Conservation (phyloP, 2,113 vertebrate genomes). For the Actenoides hombroni region DNA sequence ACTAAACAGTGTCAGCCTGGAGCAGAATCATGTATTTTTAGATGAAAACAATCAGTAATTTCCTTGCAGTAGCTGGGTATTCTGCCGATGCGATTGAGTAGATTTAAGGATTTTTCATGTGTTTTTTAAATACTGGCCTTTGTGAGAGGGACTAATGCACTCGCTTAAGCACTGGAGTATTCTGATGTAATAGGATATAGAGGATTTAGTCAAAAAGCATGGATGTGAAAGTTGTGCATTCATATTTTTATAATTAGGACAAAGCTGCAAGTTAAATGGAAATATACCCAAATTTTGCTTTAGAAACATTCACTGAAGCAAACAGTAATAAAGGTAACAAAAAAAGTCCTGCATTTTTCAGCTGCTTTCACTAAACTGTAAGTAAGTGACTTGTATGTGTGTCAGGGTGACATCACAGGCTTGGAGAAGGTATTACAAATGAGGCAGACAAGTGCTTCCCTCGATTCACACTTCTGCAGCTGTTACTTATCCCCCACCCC, state of each 20-base stretch:
- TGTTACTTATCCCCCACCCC: not conserved
- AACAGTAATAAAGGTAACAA: not conserved
- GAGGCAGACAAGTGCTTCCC: not conserved
- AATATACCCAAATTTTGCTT: not conserved
- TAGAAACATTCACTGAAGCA: not conserved
- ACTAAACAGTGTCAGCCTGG: not conserved
- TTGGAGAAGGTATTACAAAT: not conserved
- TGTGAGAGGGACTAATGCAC: not conserved
- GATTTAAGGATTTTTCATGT: not conserved
- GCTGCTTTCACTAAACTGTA: not conserved
- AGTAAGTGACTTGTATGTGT: not conserved
- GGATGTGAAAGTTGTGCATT: not conserved
- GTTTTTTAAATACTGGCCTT: not conserved
- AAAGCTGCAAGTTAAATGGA: not conserved
- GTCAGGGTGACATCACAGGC: not conserved
- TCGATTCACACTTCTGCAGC: fast-evolving
- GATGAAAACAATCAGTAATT: not conserved
- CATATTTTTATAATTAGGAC: not conserved
- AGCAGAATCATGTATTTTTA: not conserved
- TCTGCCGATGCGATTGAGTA: not conserved
- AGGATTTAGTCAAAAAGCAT: not conserved
- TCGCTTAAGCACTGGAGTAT: not conserved
- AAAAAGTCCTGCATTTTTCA: not conserved
- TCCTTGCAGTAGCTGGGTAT: not conserved
- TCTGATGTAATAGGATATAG: not conserved